A percentile compares a stretch with the other conserved stretches of the same genome.
Evolutionary conservation across 2,113 vertebrate species (phyloP).

Genomic region (Saccopteryx leptura): DNA sequence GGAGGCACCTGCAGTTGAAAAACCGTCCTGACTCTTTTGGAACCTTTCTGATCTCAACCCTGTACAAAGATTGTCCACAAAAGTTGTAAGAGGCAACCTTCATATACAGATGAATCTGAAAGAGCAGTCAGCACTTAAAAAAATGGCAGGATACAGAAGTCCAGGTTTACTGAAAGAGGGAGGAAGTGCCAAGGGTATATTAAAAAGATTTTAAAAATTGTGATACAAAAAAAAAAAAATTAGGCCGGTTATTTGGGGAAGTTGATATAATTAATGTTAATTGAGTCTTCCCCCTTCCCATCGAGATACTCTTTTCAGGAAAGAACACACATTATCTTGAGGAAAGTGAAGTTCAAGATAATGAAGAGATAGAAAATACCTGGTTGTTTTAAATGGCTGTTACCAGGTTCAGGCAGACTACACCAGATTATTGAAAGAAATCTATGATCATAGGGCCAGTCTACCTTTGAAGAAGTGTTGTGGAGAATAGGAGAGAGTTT

Average conservation of each 20-base stretch:
- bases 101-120: background rate
- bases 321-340: background rate
- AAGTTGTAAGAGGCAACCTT: background rate
- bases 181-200: slow-evolving; percentile 39
- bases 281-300: background rate
- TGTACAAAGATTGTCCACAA: background rate
- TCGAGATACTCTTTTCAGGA: background rate
- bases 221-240: slow-evolving; percentile 16
- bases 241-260: slow-evolving; percentile 12
- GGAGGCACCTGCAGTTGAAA: background rate
- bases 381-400: background rate
- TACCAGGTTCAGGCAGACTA: background rate
- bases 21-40: background rate
- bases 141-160: slow-evolving; percentile 5
- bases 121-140: background rate
- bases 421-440: background rate
- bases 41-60: background rate
- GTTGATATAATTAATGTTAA: slow-evolving; percentile 7
- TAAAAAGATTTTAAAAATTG: slow-evolving; percentile 33
- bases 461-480: background rate
- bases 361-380: background rate
- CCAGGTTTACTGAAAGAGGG: background rate
- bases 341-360: background rate
- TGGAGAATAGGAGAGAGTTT: background rate
- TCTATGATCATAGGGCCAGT: background rate